A percentile compares a stretch with the other conserved stretches of the same genome.
These are phyloP conservation scores for Conus ventricosus DNA, from an alignment of 1,140 invertebrate species.

Conservation along the genomic window DNA sequence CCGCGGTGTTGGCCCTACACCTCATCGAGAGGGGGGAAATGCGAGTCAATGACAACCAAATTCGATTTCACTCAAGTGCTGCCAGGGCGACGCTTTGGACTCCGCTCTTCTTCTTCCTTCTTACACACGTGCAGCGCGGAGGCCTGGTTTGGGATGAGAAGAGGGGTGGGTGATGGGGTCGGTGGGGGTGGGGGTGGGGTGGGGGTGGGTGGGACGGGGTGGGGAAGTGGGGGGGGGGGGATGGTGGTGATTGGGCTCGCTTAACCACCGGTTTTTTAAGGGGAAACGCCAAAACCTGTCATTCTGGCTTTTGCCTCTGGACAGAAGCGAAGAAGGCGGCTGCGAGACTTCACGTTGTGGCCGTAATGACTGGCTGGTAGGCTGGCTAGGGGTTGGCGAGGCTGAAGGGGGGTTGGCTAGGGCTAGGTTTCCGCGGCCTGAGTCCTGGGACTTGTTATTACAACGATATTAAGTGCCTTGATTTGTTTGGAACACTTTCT, in stretches of 20 bases:
- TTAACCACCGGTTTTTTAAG: slow-evolving; percentile 21
- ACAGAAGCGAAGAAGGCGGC: neutral
- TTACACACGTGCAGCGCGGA: neutral
- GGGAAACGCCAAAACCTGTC: neutral
- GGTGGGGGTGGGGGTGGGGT: no score
- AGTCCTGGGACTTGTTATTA: slow-evolving; percentile 36
- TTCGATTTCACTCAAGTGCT: slow-evolving; percentile 36
- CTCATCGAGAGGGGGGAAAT: slow-evolving; percentile 17
- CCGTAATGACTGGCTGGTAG: neutral
- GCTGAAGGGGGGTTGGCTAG: neutral
- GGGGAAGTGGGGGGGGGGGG: neutral
- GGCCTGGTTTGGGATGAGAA: neutral
- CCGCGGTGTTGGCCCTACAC: slow-evolving; percentile 27
- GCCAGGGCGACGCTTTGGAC: neutral
- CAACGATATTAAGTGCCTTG: slow-evolving; percentile 39
- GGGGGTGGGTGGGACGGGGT: neutral
- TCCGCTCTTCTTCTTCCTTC: neutral
- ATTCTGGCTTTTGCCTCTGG: neutral
- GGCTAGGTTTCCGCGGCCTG: neutral
- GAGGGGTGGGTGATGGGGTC: neutral
- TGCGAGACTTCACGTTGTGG: neutral
- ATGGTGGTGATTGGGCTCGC: slow-evolving; percentile 22
- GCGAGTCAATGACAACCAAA: slow-evolving; percentile 41
- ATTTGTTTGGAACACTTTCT: slow-evolving; percentile 42
- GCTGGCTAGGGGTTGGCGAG: neutral